Conservation (phyloP, 2,113 vertebrate genomes). For the Pandion haliaetus region DNA sequence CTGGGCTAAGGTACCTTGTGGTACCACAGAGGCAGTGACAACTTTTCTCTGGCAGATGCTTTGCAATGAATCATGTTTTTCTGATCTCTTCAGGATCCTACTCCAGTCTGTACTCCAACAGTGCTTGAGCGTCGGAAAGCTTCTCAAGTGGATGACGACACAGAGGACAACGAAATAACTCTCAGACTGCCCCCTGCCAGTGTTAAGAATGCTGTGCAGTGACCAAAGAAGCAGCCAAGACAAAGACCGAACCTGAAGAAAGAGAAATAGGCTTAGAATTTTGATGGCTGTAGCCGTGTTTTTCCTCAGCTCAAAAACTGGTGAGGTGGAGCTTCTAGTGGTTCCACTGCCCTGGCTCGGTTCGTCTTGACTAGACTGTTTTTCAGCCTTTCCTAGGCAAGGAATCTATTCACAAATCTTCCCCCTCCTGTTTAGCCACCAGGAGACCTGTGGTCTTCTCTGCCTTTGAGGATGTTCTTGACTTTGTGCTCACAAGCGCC, state of each 20-base stretch:
- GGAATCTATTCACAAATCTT: neutral
- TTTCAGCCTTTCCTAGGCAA: neutral
- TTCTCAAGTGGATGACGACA: constrained; percentile 49
- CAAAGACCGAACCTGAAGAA: constrained; percentile 19
- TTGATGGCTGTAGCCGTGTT: neutral
- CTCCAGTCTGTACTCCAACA: constrained; percentile 88
- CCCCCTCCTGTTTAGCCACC: neutral
- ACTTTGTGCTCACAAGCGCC: neutral
- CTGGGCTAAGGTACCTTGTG: neutral
- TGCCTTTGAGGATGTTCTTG: neutral
- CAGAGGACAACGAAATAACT: constrained; percentile 79
- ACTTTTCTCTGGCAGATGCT: neutral
- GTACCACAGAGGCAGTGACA: neutral
- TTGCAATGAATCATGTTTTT: neutral
- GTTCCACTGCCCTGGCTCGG: neutral
- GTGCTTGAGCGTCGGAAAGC: constrained; percentile 84
- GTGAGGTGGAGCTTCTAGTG: neutral
- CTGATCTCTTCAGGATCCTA: constrained; percentile 75
- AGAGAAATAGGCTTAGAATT: neutral
- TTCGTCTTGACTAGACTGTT: neutral
- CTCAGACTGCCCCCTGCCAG: constrained; percentile 69
- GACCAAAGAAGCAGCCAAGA: constrained; percentile 11
- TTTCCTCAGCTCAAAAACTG: neutral
- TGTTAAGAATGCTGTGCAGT: neutral
- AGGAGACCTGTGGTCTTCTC: neutral